A percentile compares a stretch with the other conserved stretches of the same genome.
These are phyloP conservation scores for Neomicropteryx cornuta DNA, from an alignment of 1,140 invertebrate species.

Conservation along the genomic window DNA sequence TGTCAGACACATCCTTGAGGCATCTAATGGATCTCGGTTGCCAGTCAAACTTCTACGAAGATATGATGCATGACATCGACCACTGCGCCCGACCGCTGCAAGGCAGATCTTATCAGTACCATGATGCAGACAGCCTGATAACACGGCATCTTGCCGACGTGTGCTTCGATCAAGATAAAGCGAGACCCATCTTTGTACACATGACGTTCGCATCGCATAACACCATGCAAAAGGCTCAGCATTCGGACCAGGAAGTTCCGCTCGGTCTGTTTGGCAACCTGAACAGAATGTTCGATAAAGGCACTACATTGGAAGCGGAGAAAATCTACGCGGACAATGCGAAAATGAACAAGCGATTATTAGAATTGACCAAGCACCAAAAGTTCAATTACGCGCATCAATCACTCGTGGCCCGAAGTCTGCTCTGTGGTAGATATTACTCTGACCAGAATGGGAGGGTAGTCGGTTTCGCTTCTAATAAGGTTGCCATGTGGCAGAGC, in stretches of 20 bases:
- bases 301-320: constrained; percentile 26
- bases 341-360: constrained; percentile 22
- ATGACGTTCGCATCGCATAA: constrained; percentile 17
- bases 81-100: constrained; percentile 24
- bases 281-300: constrained; percentile 32
- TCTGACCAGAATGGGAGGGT: constrained; percentile 28
- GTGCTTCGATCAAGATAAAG: constrained; percentile 30
- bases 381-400: constrained; percentile 24
- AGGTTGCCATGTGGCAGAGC: constrained; percentile 25
- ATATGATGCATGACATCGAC: constrained; percentile 28
- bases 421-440: constrained; percentile 26
- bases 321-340: constrained; percentile 27
- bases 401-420: constrained; percentile 18
- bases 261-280: constrained; percentile 33
- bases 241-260: constrained; percentile 18
- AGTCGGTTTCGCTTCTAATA: constrained; percentile 29
- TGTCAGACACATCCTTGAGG: constrained; percentile 15
- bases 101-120: constrained; percentile 26
- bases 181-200: constrained; percentile 17
- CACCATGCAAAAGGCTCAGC: constrained; percentile 18
- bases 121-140: constrained; percentile 8
- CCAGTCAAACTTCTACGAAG: constrained; percentile 31
- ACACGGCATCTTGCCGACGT: constrained; percentile 24
- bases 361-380: constrained; percentile 23
- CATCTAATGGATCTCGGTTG: constrained; percentile 31